Conservation (phyloP, 2,113 vertebrate species). For the Anthoscopus minutus region DNA sequence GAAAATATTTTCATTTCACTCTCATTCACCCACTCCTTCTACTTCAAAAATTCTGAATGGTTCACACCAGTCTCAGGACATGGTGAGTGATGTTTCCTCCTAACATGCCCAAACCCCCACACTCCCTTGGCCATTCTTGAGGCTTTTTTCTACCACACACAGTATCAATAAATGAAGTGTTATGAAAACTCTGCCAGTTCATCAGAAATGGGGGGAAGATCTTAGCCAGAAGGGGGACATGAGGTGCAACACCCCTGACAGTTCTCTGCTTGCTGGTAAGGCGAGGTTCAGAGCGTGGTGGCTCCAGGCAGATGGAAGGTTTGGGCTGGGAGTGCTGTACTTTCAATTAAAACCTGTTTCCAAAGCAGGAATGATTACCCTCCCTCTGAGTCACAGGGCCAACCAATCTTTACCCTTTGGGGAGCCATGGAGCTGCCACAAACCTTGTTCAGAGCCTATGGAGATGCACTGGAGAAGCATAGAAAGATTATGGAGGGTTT, state of each 20-base stretch:
- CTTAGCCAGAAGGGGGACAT: background rate
- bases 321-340: background rate
- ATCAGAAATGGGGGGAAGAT: background rate
- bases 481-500: background rate
- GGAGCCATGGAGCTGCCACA: background rate
- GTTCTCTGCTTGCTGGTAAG: background rate
- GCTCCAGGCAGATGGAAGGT: background rate
- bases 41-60: background rate
- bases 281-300: accelerated
- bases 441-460: background rate
- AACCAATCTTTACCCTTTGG: background rate
- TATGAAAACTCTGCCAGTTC: background rate
- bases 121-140: background rate
- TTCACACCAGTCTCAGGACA: background rate
- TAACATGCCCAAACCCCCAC: background rate
- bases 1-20: background rate
- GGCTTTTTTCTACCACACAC: background rate
- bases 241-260: background rate
- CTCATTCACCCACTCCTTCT: background rate
- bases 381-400: background rate
- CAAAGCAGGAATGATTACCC: background rate
- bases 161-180: background rate
- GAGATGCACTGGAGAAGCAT: background rate
- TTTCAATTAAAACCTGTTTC: background rate
- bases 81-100: background rate